Percentiles rank a stretch among this genome's conserved stretches.
Conservation (phyloP, 1,140 invertebrate species). For the Lerema accius region DNA sequence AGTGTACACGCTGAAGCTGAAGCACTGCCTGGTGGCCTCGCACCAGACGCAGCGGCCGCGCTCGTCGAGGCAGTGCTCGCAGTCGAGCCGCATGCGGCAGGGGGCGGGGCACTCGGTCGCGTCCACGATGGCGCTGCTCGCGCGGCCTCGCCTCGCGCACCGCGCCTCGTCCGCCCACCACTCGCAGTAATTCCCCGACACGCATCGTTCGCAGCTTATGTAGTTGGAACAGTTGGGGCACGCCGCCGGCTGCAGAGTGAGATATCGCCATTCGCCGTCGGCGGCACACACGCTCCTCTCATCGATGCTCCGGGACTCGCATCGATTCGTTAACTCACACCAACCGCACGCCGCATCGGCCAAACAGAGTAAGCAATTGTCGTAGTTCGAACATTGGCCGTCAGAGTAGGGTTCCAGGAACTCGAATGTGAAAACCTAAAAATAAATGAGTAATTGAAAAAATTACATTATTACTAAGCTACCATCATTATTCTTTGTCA, state of each 20-base stretch:
- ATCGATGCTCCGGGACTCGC: slow-evolving; percentile 85
- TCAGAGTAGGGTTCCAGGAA: slow-evolving; percentile 94
- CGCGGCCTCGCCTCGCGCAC: slow-evolving; percentile 91
- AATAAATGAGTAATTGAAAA: slow-evolving; percentile 21
- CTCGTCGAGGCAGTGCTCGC: slow-evolving; percentile 92
- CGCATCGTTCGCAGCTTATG: slow-evolving; percentile 92
- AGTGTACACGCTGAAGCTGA: slow-evolving; percentile 97
- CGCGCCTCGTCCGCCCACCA: slow-evolving; percentile 94
- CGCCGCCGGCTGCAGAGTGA: slow-evolving; percentile 90
- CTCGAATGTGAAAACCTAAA: slow-evolving; percentile 91
- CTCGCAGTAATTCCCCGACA: slow-evolving; percentile 89
- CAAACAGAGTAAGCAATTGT: slow-evolving; percentile 94
- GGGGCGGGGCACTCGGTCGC: slow-evolving; percentile 87
- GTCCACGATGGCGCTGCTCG: slow-evolving; percentile 85
- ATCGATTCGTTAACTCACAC: slow-evolving; percentile 89
- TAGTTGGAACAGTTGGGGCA: slow-evolving; percentile 95
- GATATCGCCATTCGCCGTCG: slow-evolving; percentile 88
- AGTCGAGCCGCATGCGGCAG: slow-evolving; percentile 89
- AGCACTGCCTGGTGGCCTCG: slow-evolving; percentile 94
- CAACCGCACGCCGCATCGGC: slow-evolving; percentile 95
- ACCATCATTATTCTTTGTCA: slow-evolving; percentile 1
- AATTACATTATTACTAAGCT: background rate
- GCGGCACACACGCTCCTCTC: slow-evolving; percentile 85
- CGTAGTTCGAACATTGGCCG: slow-evolving; percentile 90
- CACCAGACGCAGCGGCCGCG: slow-evolving; percentile 97